A percentile compares a stretch with the other conserved stretches of the same genome.
Conservation (phyloP, 1,140 invertebrate species). For the Zaprionus vittiger region DNA sequence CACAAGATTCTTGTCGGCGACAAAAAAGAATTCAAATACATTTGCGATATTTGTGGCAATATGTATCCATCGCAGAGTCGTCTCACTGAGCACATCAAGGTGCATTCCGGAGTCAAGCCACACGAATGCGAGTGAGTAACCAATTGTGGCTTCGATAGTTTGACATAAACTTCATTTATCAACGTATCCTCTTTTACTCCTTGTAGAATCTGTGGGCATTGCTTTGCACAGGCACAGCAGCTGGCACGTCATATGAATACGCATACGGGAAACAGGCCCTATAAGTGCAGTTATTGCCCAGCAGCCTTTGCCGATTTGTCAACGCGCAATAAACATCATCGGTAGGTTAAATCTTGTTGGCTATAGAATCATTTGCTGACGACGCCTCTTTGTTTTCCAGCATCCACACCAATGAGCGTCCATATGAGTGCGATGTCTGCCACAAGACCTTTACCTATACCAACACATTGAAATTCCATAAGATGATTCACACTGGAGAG, state of each 20-base stretch:
- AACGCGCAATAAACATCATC: conserved; percentile 86
- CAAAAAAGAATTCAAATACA: conserved; percentile 76
- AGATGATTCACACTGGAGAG: conserved; percentile 82
- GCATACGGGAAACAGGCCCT: conserved; percentile 85
- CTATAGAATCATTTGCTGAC: neutral
- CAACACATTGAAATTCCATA: conserved; percentile 80
- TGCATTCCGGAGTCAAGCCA: conserved; percentile 78
- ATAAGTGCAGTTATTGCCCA: conserved; percentile 89
- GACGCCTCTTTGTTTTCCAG: conserved; percentile 44
- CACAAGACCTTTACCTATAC: conserved; percentile 87
- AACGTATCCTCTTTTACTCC: neutral
- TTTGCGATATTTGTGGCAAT: conserved; percentile 82
- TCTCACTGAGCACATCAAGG: conserved; percentile 82
- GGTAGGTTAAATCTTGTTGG: conserved; percentile 49
- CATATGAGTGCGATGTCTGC: conserved; percentile 86
- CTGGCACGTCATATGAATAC: conserved; percentile 82
- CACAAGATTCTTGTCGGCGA: conserved; percentile 70
- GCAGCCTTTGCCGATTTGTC: conserved; percentile 88
- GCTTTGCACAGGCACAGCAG: conserved; percentile 77
- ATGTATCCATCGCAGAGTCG: conserved; percentile 81
- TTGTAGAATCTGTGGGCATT: conserved; percentile 75
- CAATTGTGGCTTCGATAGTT: neutral
- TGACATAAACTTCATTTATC: neutral
- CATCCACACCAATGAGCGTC: conserved; percentile 87
- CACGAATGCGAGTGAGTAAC: conserved; percentile 80